Percentiles rank a stretch among this genome's conserved stretches.
phyloP scores from a whole-genome alignment of 2,888 invertebrate genomes.

The Lissonota sp. region DNA sequence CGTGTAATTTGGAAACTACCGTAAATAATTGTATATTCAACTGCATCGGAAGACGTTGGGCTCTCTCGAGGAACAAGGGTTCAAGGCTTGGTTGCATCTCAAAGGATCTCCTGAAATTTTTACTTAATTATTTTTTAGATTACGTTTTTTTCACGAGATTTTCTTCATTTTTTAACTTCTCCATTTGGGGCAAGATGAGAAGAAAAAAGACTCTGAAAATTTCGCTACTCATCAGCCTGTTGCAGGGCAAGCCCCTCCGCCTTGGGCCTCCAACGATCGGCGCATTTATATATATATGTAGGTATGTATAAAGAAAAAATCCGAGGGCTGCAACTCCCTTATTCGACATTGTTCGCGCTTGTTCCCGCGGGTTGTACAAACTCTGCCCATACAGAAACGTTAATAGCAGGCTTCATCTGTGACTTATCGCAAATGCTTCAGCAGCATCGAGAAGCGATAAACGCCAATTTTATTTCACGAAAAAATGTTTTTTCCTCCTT shows the following conservation, averaged over 20 bases:
- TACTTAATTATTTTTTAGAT: too few species aligned
- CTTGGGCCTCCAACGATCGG: conserved; percentile 52
- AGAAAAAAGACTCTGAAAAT: conserved; percentile 66
- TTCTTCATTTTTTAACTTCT: conserved; percentile 36
- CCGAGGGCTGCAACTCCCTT: conserved; percentile 70
- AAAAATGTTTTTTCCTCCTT: too few species aligned
- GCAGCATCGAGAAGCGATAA: too few species aligned
- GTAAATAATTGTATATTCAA: too few species aligned
- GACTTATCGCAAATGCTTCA: conserved; percentile 10
- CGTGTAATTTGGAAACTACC: too few species aligned
- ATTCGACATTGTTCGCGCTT: conserved; percentile 62
- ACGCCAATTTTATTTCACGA: too few species aligned
- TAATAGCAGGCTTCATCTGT: conserved; percentile 37
- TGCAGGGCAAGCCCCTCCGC: conserved; percentile 74
- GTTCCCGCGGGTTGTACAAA: conserved; percentile 55
- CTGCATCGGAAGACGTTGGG: too few species aligned
- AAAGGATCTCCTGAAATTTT: too few species aligned
- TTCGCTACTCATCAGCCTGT: conserved; percentile 82
- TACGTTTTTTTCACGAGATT: too few species aligned
- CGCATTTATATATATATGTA: conserved; percentile 44
- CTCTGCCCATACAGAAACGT: conserved; percentile 55
- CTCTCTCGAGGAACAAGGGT: too few species aligned
- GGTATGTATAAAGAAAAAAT: conserved; percentile 57
- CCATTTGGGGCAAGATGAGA: conserved; percentile 57
- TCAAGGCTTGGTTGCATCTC: too few species aligned